Evolutionary conservation across 2,113 vertebrate genomes (phyloP), one percentile per base, ranked within the genome.

Genomic region (Chloroceryle aenea): DNA sequence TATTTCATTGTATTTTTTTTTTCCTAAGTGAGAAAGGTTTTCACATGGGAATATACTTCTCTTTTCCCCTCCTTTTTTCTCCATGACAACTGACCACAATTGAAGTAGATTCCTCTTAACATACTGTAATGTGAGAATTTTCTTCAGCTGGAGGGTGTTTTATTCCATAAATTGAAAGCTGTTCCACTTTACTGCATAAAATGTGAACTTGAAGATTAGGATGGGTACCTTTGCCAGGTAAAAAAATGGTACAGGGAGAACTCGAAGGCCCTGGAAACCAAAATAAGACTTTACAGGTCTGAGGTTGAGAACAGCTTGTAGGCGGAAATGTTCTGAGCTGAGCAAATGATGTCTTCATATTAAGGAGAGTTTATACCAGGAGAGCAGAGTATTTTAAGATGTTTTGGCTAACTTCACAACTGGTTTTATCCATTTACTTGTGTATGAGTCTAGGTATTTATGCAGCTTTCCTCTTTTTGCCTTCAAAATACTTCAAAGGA

Each of bases 81-180:
- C 97, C 96, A 97, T 98, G 97, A 97, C 97, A 98, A 98, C 96
- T 97, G 97, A 98, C 98, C 98, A 97, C 98, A 98, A 98, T 84
- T 98, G 97, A 97, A 98, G 98, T 97, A 97, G 95, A 97, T 97
- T 98, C 96, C 96, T 98, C 97, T 96, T 95, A 98, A 98, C 97
- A 72, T 97, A 94, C 92, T 98, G 98, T 98, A 98, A 98, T 97
- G 98, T 97, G 98, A 98, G 98, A 98, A 97, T 98, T 98, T 98
- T 98, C 97, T 98, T 98, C 97, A 97, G 97, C 98, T 97, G 97
- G 93, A 98, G 97, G 95, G 96, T 98, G 97, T 98, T 98, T 98
- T 97, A 97, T 95, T 98, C 96, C 94, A 97, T 98, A 98, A 98
- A 98, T 97, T 98, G 97, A 97, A 98, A 98, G 95, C 97, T 92